Evolutionary conservation across 2,888 invertebrate genomes (phyloP).

Genomic region (Nymphalis c-album): DNA sequence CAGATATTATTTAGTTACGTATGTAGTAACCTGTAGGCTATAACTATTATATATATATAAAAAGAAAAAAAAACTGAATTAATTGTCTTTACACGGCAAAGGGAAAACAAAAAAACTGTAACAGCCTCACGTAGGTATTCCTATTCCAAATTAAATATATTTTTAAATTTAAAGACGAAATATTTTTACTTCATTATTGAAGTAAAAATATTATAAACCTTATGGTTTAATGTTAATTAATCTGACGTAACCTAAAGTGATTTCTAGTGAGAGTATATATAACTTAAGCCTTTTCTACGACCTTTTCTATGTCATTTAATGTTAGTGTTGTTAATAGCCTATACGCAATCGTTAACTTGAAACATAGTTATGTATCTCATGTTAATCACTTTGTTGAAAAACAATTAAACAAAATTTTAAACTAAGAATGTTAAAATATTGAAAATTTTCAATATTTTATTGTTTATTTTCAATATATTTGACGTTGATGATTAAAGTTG

Average conservation of each 20-base stretch:
- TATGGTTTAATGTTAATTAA: slow-evolving; percentile 35
- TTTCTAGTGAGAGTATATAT: slow-evolving; percentile 71
- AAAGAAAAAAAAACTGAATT: too few species aligned
- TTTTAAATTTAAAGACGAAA: slow-evolving; percentile 13
- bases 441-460: too few species aligned
- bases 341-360: slow-evolving; percentile 30
- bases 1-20: too few species aligned
- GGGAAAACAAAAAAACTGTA: not conserved
- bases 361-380: slow-evolving; percentile 15
- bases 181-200: slow-evolving; percentile 31
- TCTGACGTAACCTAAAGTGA: slow-evolving; percentile 72
- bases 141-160: not conserved
- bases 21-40: too few species aligned
- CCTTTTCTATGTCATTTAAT: slow-evolving; percentile 79
- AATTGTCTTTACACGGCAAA: too few species aligned
- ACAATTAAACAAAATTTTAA: too few species aligned
- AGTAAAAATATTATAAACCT: too few species aligned
- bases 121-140: not conserved
- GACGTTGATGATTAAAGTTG: too few species aligned
- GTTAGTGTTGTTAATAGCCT: slow-evolving; percentile 65
- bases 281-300: slow-evolving; percentile 76
- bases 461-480: too few species aligned
- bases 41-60: too few species aligned
- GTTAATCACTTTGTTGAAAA: too few species aligned
- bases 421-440: too few species aligned